A percentile compares a stretch with the other conserved stretches of the same genome.
phyloP scores from a whole-genome alignment of 2,113 vertebrate species.

The Ranitomeya imitator region DNA sequence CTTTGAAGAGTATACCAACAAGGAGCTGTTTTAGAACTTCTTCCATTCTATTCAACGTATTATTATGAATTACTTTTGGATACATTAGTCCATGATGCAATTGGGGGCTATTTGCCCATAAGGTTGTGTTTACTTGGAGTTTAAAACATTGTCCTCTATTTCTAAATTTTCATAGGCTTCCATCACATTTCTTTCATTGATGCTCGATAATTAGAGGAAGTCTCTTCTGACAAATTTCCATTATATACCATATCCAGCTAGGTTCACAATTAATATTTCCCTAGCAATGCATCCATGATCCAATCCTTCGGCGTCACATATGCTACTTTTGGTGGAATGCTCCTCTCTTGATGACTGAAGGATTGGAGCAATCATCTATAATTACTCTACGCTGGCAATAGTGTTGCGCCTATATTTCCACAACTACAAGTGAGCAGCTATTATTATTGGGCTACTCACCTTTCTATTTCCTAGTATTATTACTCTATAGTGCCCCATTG shows the following conservation, averaged over 20 bases:
- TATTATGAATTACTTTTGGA: background rate
- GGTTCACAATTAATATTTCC: background rate
- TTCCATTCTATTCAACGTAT: background rate
- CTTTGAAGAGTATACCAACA: background rate
- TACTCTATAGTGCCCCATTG: no score
- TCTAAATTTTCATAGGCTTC: background rate
- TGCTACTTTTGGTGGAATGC: no score
- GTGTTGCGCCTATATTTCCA: no score
- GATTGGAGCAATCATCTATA: no score
- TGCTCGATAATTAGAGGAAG: background rate
- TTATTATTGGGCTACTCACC: no score
- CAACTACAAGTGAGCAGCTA: no score
- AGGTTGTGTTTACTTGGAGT: background rate
- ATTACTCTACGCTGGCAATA: no score
- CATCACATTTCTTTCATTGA: background rate
- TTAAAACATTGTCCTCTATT: background rate
- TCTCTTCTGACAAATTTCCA: background rate
- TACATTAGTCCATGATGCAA: background rate
- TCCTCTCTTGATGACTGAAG: no score
- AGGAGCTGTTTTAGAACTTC: background rate
- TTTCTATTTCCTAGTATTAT: no score
- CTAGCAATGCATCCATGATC: no score
- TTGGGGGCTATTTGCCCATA: background rate
- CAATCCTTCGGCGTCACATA: no score
- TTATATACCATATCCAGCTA: background rate